Conservation (phyloP, 2,888 invertebrate species). For the Diachrysia chrysitis region DNA sequence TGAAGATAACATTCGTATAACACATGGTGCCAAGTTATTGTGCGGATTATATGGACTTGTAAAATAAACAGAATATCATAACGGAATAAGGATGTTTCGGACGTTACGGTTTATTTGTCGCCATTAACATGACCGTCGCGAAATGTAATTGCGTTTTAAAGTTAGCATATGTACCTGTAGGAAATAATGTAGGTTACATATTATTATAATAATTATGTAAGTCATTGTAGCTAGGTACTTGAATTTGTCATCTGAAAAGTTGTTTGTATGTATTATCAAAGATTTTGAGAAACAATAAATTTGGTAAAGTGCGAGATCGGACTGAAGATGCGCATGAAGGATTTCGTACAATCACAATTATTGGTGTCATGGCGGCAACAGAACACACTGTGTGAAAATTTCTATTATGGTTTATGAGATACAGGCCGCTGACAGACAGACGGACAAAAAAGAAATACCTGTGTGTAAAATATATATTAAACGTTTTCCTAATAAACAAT, state of each 20-base stretch:
- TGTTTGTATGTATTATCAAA: neutral
- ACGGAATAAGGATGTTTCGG: conserved; percentile 48
- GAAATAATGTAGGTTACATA: conserved; percentile 8
- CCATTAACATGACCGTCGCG: conserved; percentile 28
- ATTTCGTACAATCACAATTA: too few relatives aligned
- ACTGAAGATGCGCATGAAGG: too few relatives aligned
- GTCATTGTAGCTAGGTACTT: neutral
- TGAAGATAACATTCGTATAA: conserved; percentile 47
- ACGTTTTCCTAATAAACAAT: neutral
- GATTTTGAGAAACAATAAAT: too few relatives aligned
- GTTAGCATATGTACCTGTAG: conserved; percentile 7
- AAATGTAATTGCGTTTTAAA: conserved; percentile 5
- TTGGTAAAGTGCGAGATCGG: too few relatives aligned
- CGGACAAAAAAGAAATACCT: too few relatives aligned
- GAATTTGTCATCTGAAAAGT: neutral
- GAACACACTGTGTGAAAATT: too few relatives aligned
- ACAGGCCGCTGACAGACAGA: too few relatives aligned
- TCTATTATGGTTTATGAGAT: too few relatives aligned
- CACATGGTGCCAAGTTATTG: conserved; percentile 46
- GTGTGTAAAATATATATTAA: too few relatives aligned
- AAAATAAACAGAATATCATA: conserved; percentile 32
- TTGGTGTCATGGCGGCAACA: too few relatives aligned
- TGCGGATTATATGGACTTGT: conserved; percentile 37
- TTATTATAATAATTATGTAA: neutral
- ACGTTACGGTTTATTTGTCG: conserved; percentile 35